Evolutionary conservation across 2,888 invertebrate species (phyloP).

Genomic region (Drosophila ochracea): DNA sequence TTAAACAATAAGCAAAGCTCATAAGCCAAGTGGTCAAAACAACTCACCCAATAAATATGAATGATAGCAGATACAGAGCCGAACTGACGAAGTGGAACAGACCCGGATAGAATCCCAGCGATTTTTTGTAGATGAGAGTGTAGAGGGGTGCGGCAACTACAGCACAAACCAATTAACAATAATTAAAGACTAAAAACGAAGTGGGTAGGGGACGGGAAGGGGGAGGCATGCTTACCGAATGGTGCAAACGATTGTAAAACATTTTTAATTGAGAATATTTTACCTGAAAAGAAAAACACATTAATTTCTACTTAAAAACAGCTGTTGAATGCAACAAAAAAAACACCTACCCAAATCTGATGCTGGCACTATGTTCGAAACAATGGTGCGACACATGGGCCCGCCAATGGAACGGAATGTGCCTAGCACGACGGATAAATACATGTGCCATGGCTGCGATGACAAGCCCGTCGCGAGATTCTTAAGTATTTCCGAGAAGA

Average conservation of each 20-base stretch:
- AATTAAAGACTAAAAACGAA: slow-evolving; percentile 20
- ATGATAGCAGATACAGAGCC: slow-evolving; percentile 83
- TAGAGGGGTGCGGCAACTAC: slow-evolving; percentile 87
- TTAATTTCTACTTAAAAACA: not conserved
- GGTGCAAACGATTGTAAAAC: slow-evolving; percentile 88
- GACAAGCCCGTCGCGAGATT: slow-evolving; percentile 80
- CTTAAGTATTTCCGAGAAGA: slow-evolving; percentile 76
- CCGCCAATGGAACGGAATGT: slow-evolving; percentile 79
- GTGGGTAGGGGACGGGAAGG: not conserved
- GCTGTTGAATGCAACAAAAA: not conserved
- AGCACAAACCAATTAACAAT: slow-evolving; percentile 25
- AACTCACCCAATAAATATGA: slow-evolving; percentile 79
- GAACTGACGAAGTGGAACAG: slow-evolving; percentile 87
- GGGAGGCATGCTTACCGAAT: slow-evolving; percentile 79
- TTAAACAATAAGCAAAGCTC: slow-evolving; percentile 11
- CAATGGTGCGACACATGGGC: slow-evolving; percentile 84
- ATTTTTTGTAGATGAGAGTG: slow-evolving; percentile 88
- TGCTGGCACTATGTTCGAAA: slow-evolving; percentile 83
- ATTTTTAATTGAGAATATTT: slow-evolving; percentile 89
- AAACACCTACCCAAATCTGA: slow-evolving; percentile 83
- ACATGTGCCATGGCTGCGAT: slow-evolving; percentile 82
- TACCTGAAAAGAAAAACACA: slow-evolving; percentile 84
- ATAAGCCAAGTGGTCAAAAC: not conserved
- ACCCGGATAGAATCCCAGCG: slow-evolving; percentile 87
- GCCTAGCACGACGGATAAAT: slow-evolving; percentile 74